phyloP scores from a whole-genome alignment of 1,140 invertebrate genomes.

The Lepidurus apus region DNA sequence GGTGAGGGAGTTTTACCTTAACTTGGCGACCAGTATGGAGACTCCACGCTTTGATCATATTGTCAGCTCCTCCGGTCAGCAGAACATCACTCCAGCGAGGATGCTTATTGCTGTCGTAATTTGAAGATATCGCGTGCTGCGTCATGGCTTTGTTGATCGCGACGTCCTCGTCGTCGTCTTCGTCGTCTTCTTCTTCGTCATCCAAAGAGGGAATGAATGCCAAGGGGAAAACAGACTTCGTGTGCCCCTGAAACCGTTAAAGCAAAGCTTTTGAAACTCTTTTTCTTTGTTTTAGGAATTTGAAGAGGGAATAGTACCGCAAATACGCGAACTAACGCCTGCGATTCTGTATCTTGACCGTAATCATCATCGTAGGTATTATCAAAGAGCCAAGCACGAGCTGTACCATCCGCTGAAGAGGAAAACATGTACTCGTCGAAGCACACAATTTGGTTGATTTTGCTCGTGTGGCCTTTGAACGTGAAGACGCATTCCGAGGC shows the following conservation, averaged over 20 bases:
- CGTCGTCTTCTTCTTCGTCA: conserved; percentile 40
- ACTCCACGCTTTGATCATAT: conserved; percentile 49
- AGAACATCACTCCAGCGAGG: conserved; percentile 44
- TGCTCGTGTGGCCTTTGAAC: conserved; percentile 44
- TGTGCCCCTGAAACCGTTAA: conserved; percentile 47
- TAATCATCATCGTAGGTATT: conserved; percentile 33
- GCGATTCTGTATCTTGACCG: neutral
- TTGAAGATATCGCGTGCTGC: neutral
- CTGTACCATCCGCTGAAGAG: conserved; percentile 52
- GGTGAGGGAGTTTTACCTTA: conserved; percentile 40
- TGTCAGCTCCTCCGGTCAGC: conserved; percentile 51
- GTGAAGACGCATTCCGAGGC: conserved; percentile 48
- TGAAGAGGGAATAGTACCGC: conserved; percentile 34
- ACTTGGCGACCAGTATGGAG: conserved; percentile 48
- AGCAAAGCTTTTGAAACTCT: conserved; percentile 24
- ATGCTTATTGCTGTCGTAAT: conserved; percentile 38
- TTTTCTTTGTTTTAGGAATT: neutral
- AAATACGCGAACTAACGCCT: conserved; percentile 39
- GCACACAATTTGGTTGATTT: conserved; percentile 51
- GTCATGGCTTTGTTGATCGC: neutral
- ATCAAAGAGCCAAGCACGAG: conserved; percentile 52
- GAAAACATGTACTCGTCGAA: conserved; percentile 53
- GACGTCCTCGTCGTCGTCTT: conserved; percentile 42
- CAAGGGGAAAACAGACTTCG: conserved; percentile 51
- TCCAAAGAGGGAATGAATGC: conserved; percentile 50